Evolutionary conservation across 2,797 vertebrate species (phyloP), one percentile per base, ranked within the genome.

Genomic region (Limosa lapponica): DNA sequence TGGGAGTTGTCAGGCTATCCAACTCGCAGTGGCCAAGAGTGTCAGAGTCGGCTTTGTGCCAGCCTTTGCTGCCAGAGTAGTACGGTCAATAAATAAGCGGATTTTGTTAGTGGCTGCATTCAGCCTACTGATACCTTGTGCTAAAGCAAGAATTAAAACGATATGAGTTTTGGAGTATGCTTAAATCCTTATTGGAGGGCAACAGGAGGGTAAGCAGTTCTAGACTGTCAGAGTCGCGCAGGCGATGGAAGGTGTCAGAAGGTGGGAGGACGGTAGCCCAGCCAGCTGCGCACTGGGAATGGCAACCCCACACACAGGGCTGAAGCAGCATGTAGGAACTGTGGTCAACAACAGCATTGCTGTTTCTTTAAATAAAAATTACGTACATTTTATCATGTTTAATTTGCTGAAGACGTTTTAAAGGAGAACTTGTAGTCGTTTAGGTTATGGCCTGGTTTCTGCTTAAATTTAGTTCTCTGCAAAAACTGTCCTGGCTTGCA

Each of bases 291-390:
- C 30, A 8, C 7, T 37, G 16, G 84, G n/a, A 64, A 58, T 16
- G 32, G 39, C 17, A 48, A n/a, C 30, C 11, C 17, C 34, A 12
- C 0, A 0, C 15, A 22, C 27, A 49, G 11, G 10, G 46, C 57
- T 81, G 25, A 73, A 86, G 27, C 18, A 30, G 39, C 20, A 15
- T 43, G 28, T 17, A 52, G 28, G 51, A 74, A 36, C 9, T 6
- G 8, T 54, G 25, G 15, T 44, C 37, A 65, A 46, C 18, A 55
- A 2, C 23, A 89, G 27, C 64, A 55, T 8, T 70, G 51, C 41
- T 70, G 7, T 27, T 41, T 57, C 22, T 71, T 66, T 34, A 25
- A 62, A 65, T 32, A n/a, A 59, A 64, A 49, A 24, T 28, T n/a
- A 30, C 52, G 23, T 1, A 25, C 2, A 7, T 39, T 51, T 70